Evolutionary conservation across 2,888 invertebrate species (phyloP).

Genomic region (Hetaerina titia): DNA sequence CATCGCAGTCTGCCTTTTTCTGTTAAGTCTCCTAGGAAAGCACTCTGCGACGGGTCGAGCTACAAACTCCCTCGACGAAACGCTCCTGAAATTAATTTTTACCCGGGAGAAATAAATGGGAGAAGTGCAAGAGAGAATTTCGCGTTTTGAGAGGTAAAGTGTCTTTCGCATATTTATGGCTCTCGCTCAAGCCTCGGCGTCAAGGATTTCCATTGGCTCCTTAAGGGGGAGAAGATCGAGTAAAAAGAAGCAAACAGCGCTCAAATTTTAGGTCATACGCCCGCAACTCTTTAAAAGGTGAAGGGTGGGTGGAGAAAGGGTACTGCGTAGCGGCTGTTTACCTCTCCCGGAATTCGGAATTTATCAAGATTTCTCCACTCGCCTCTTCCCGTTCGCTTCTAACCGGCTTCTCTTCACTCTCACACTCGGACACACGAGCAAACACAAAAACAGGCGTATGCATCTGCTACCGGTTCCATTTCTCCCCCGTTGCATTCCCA

Average conservation of each 20-base stretch:
- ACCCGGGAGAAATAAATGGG: not conserved
- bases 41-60: not conserved
- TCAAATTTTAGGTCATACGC: not conserved
- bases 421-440: not conserved
- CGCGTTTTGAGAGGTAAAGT: not conserved
- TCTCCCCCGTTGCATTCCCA: conserved; percentile 35
- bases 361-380: conserved; percentile 52
- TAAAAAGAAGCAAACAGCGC: not conserved
- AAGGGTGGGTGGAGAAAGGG: not conserved
- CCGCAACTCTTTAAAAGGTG: not conserved
- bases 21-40: not conserved
- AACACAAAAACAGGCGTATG: too few species aligned
- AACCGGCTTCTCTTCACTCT: not conserved
- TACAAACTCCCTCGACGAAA: not conserved
- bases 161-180: conserved; percentile 41
- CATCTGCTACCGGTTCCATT: not conserved
- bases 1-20: not conserved
- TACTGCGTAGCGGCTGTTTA: not conserved
- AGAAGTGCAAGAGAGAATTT: not conserved
- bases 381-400: not conserved
- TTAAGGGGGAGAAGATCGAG: not conserved
- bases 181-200: not conserved
- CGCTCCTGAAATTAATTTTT: not conserved
- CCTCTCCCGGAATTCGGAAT: conserved; percentile 33
- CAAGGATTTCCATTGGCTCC: conserved; percentile 37